These are phyloP conservation scores for Solenodon paradoxus DNA, from an alignment of 2,113 vertebrate species.

Conservation along the genomic window DNA sequence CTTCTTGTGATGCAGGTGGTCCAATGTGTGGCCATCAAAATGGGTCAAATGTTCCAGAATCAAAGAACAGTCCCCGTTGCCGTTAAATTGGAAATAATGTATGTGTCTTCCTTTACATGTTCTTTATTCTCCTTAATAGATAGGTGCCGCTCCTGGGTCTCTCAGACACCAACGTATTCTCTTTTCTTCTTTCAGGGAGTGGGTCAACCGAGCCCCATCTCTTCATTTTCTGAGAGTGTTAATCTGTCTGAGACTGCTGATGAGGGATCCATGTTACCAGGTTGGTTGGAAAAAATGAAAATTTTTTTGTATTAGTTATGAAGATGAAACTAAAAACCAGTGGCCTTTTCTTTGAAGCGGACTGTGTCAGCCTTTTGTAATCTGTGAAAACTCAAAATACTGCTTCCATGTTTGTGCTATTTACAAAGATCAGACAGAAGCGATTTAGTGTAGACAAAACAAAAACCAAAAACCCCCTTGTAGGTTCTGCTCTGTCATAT, in stretches of 20 bases:
- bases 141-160: not conserved
- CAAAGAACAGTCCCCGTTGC: not conserved
- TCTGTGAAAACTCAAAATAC: not conserved
- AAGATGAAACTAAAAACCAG: not conserved
- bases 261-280: slow-evolving; percentile 89
- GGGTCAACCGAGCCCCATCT: slow-evolving; percentile 84
- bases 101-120: not conserved
- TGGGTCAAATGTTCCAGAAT: not conserved
- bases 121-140: not conserved
- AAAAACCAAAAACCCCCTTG: no score
- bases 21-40: not conserved
- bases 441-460: not conserved
- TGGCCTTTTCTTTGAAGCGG: not conserved
- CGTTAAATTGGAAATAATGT: not conserved
- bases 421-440: not conserved
- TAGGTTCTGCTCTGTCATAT: not conserved
- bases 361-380: not conserved
- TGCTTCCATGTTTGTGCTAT: not conserved
- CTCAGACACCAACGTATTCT: not conserved
- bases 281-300: slow-evolving; percentile 77
- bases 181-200: slow-evolving; percentile 83
- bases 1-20: not conserved
- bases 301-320: not conserved
- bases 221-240: slow-evolving; percentile 88
- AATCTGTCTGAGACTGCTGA: slow-evolving; percentile 89